Evolutionary conservation across 2,113 vertebrate species (phyloP).

Genomic region (Neogobius melanostomus): DNA sequence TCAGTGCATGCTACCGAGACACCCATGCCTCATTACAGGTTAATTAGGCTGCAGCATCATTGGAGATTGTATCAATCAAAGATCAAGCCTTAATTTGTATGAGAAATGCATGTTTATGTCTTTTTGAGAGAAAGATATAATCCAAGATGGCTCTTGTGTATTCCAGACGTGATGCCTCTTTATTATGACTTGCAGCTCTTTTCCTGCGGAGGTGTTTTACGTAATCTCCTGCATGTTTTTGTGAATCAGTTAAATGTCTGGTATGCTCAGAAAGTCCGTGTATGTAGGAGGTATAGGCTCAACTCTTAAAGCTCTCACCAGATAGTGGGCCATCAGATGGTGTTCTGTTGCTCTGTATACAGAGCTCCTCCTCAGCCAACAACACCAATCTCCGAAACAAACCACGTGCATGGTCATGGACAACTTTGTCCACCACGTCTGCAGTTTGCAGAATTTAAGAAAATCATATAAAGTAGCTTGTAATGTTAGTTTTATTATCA

Average conservation of each 20-base stretch:
- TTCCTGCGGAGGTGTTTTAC: conserved; percentile 27
- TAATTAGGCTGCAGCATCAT: too few relatives aligned
- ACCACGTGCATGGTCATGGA: too few relatives aligned
- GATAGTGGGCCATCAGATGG: conserved; percentile 14
- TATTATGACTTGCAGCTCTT: conserved; percentile 9
- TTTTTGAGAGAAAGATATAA: too few relatives aligned
- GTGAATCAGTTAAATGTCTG: conserved; percentile 30
- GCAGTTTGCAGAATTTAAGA: too few relatives aligned
- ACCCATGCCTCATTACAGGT: too few relatives aligned
- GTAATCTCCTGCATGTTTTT: conserved; percentile 15
- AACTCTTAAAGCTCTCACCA: background rate
- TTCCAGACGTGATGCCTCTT: background rate
- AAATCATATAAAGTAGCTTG: too few relatives aligned
- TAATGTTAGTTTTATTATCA: too few relatives aligned
- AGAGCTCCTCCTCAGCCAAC: conserved; percentile 3
- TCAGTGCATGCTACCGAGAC: background rate
- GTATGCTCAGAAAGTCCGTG: conserved; percentile 24
- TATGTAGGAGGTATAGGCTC: conserved; percentile 20
- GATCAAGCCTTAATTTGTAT: too few relatives aligned
- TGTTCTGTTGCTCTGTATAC: conserved; percentile 32
- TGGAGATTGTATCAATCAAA: too few relatives aligned
- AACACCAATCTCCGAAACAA: background rate
- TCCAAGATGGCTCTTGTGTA: too few relatives aligned
- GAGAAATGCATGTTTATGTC: too few relatives aligned
- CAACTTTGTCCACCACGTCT: too few relatives aligned